Evolutionary conservation across 2,113 vertebrate species (phyloP).

Genomic region (Noctilio leporinus): DNA sequence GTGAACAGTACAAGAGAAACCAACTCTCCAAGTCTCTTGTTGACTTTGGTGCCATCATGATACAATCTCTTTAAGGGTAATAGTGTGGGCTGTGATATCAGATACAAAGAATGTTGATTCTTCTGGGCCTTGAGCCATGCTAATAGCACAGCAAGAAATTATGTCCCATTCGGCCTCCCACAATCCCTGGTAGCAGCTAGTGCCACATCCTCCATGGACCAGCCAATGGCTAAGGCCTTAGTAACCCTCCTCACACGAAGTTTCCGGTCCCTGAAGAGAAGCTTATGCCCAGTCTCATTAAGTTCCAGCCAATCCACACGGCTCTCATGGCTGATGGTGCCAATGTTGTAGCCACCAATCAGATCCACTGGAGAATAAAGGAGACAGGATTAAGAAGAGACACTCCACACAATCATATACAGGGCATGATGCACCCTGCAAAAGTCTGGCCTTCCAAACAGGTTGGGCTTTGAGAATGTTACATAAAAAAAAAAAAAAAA

Average conservation of each 20-base stretch:
- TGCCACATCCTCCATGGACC: neutral
- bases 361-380: constrained; percentile 87
- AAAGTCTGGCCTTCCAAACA: neutral
- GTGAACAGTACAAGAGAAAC: neutral
- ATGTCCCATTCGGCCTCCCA: neutral
- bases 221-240: neutral
- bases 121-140: neutral
- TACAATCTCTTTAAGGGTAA: neutral
- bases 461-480: neutral
- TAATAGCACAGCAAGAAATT: neutral
- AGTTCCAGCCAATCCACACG: constrained; percentile 97
- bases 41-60: neutral
- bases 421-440: neutral
- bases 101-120: neutral
- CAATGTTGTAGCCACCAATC: constrained; percentile 83
- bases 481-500: too few relatives aligned
- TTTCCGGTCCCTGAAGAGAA: constrained; percentile 97
- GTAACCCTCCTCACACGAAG: constrained; percentile 84
- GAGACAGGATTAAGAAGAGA: neutral
- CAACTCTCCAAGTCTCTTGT: neutral
- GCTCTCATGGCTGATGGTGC: constrained; percentile 89
- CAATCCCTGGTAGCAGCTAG: neutral
- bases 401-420: neutral
- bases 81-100: neutral
- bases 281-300: constrained; percentile 93